These are phyloP conservation scores for Hirtodrosophila alboralis DNA, from an alignment of 2,888 invertebrate genomes.

Conservation along the genomic window DNA sequence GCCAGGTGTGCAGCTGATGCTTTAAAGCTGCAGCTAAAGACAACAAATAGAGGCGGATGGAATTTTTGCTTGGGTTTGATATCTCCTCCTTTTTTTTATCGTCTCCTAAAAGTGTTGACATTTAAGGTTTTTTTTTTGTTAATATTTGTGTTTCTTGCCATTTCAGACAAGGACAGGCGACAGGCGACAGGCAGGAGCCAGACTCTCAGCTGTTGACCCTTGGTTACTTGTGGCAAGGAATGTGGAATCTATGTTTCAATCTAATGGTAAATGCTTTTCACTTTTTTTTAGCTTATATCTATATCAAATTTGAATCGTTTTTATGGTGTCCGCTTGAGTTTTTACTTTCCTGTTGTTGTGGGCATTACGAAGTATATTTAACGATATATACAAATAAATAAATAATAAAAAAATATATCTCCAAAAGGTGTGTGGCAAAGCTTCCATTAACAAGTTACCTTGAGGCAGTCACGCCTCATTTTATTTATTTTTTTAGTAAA, in stretches of 20 bases:
- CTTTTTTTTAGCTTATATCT: background rate
- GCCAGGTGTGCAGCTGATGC: constrained; percentile 31
- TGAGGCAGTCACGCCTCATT: too few species aligned
- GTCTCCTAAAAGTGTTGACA: constrained; percentile 48
- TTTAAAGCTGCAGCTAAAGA: constrained; percentile 28
- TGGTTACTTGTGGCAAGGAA: background rate
- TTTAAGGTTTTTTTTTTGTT: constrained; percentile 31
- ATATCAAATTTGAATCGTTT: background rate
- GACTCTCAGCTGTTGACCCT: constrained; percentile 12
- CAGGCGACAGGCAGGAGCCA: background rate
- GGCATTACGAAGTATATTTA: too few species aligned
- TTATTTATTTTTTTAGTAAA: too few species aligned
- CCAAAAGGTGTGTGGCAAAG: too few species aligned
- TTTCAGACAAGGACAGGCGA: background rate
- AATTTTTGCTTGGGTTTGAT: constrained; percentile 34
- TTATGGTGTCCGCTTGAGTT: too few species aligned
- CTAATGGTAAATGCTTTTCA: constrained; percentile 13
- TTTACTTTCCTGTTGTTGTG: too few species aligned
- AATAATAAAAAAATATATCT: too few species aligned
- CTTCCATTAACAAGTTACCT: too few species aligned
- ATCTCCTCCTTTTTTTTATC: constrained; percentile 15
- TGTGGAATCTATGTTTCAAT: too few species aligned
- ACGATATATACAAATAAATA: too few species aligned
- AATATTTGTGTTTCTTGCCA: constrained; percentile 28
- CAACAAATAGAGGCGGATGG: constrained; percentile 27